phyloP scores from a whole-genome alignment of 1,140 invertebrate species.

The Mactra quadrangularis region DNA sequence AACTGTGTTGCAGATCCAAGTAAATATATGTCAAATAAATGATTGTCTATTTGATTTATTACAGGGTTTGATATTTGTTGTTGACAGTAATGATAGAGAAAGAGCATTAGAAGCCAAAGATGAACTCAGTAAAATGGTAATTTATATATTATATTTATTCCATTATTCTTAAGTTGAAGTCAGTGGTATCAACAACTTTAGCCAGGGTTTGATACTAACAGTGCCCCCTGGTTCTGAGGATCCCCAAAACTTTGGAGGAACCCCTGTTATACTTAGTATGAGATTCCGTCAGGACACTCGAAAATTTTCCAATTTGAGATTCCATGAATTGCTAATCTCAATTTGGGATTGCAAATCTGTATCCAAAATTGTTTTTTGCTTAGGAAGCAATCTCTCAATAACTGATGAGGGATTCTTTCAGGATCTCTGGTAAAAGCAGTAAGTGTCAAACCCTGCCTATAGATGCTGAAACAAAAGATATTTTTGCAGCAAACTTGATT shows the following conservation, averaged over 20 bases:
- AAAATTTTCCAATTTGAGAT: not conserved
- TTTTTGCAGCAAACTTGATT: too few relatives aligned
- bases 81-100: constrained; percentile 99
- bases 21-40: not conserved
- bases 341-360: too few relatives aligned
- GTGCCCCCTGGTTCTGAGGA: too few relatives aligned
- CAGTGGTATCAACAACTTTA: not conserved
- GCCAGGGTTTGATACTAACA: too few relatives aligned
- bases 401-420: too few relatives aligned
- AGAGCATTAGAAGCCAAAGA: constrained; percentile 85
- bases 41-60: not conserved
- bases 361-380: too few relatives aligned
- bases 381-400: too few relatives aligned
- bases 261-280: not conserved
- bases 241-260: too few relatives aligned
- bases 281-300: not conserved
- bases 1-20: not conserved
- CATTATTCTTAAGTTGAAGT: not conserved
- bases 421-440: too few relatives aligned
- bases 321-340: too few relatives aligned
- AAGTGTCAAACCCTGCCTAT: too few relatives aligned
- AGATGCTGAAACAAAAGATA: too few relatives aligned
- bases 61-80: constrained; percentile 97
- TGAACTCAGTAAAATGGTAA: constrained; percentile 79
- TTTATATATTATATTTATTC: not conserved